These are phyloP conservation scores for Tenodera sinensis DNA, from an alignment of 2,888 invertebrate genomes.

Conservation along the genomic window DNA sequence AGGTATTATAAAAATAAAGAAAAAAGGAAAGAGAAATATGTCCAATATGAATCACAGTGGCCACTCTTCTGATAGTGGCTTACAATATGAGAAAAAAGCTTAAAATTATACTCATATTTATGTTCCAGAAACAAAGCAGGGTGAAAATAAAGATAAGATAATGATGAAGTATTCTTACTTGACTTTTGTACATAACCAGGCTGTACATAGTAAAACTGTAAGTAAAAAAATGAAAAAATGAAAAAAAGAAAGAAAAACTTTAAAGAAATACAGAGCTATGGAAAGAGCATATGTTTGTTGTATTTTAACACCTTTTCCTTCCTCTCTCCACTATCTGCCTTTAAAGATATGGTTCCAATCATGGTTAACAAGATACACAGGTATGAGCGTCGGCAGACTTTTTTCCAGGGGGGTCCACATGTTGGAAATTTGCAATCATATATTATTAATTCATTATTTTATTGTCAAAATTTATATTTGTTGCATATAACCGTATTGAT, in stretches of 20 bases:
- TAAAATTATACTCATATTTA: conserved; percentile 18
- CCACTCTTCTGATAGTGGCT: not conserved
- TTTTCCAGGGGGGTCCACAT: no score
- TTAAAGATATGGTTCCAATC: not conserved
- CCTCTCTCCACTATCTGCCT: not conserved
- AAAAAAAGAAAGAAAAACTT: not conserved
- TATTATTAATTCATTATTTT: no score
- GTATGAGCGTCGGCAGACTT: no score
- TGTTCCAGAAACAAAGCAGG: conserved; percentile 27
- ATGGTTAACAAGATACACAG: no score
- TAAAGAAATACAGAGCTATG: conserved; percentile 19
- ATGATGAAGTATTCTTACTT: conserved; percentile 25
- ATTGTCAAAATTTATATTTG: no score
- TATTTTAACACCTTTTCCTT: not conserved
- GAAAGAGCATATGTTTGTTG: conserved; percentile 1
- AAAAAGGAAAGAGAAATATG: not conserved
- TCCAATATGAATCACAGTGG: not conserved
- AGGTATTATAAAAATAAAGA: not conserved
- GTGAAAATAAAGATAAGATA: conserved; percentile 23
- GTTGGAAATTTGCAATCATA: no score
- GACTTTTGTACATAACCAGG: conserved; percentile 28
- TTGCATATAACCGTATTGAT: no score
- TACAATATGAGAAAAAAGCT: conserved; percentile 1
- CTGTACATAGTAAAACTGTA: conserved; percentile 25
- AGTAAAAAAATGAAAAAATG: not conserved